These are phyloP conservation scores for Pinctada fucata DNA, from an alignment of 2,888 invertebrate genomes.

Conservation along the genomic window DNA sequence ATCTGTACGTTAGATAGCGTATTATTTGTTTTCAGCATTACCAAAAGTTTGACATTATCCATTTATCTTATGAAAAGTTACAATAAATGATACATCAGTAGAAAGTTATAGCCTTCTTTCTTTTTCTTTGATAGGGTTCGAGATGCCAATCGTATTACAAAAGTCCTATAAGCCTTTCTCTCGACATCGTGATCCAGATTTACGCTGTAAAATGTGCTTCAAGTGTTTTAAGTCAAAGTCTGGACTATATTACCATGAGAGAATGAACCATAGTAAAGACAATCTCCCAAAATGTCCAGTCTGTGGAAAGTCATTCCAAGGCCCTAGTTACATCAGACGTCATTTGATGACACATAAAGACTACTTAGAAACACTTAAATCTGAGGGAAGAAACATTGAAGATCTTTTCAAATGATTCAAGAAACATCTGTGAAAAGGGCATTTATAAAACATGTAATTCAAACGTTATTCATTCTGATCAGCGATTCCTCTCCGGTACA, in stretches of 20 bases:
- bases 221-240: conserved; percentile 16
- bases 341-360: conserved; percentile 28
- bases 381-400: background rate
- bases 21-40: too few relatives aligned
- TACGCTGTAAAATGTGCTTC: conserved; percentile 3
- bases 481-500: too few relatives aligned
- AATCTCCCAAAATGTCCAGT: background rate
- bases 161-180: too few relatives aligned
- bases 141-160: background rate
- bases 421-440: too few relatives aligned
- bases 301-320: conserved; percentile 21
- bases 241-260: conserved; percentile 16
- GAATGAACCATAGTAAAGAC: conserved; percentile 8
- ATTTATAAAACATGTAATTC: too few relatives aligned
- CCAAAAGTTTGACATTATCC: too few relatives aligned
- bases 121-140: background rate
- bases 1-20: too few relatives aligned
- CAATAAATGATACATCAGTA: too few relatives aligned
- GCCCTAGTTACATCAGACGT: conserved; percentile 18
- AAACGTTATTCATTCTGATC: too few relatives aligned
- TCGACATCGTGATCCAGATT: background rate
- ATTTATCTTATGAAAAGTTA: too few relatives aligned
- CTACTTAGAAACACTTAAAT: conserved; percentile 5
- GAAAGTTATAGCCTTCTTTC: background rate
- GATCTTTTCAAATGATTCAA: background rate